Percentiles rank a stretch among this genome's conserved stretches.
Evolutionary conservation across 2,797 vertebrate species (phyloP).

Genomic region (Prunella strophiata): DNA sequence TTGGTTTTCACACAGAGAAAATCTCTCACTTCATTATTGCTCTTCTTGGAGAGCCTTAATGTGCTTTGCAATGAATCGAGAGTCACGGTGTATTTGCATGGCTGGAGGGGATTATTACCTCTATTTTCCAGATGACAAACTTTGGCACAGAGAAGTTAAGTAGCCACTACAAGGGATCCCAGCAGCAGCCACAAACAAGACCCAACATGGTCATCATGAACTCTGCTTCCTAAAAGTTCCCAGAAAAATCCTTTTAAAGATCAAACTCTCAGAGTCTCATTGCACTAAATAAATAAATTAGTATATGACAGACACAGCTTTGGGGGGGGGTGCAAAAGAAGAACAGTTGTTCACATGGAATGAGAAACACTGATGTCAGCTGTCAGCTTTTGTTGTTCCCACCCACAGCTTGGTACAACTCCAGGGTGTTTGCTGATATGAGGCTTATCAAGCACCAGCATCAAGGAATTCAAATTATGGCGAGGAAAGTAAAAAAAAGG

Average conservation of each 20-base stretch:
- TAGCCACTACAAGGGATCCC: neutral
- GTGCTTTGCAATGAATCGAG: slow-evolving; percentile 63
- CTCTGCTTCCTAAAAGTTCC: neutral
- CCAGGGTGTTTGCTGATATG: neutral
- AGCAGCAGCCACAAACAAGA: slow-evolving; percentile 16
- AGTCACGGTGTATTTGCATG: neutral
- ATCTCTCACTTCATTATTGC: slow-evolving; percentile 67
- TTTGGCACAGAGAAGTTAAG: slow-evolving; percentile 21
- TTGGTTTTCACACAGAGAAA: slow-evolving; percentile 29
- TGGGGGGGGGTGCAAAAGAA: neutral
- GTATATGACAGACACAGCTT: neutral
- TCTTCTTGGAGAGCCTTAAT: slow-evolving; percentile 76
- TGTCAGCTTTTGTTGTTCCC: neutral
- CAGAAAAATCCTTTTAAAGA: neutral
- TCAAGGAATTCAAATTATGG: slow-evolving; percentile 8
- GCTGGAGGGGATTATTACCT: slow-evolving; percentile 40
- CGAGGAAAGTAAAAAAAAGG: neutral
- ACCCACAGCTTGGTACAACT: neutral
- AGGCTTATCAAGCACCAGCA: neutral
- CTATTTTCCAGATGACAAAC: slow-evolving; percentile 50
- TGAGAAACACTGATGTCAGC: neutral
- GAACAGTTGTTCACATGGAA: neutral
- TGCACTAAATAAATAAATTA: neutral
- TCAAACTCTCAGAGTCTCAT: neutral
- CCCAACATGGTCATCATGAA: neutral